Base-by-base conservation (phyloP, 1,140 invertebrate genomes). In the Drosophila paulistorum region DNA sequence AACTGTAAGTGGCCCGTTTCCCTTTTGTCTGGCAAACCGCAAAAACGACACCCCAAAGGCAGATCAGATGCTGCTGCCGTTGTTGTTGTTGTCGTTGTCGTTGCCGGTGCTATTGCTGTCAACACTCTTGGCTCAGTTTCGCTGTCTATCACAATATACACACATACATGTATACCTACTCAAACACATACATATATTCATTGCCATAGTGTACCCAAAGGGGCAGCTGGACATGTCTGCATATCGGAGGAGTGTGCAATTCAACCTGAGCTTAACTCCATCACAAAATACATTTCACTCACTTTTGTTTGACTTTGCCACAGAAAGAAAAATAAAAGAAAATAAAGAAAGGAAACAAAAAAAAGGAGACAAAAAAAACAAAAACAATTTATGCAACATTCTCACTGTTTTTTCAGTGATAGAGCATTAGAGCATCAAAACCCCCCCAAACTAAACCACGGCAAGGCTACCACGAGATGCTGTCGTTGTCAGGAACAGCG, bases 321-420 rank as follows among this genome's bases (percentile, higher is more conserved):
- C 45, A 20, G 17, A 23, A 51, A 51, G 45, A 51, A 23, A 51
- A 51, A 51, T 51, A 51, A 20, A 51, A 23, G 9, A 11, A 51
- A 39, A 4, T 5, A 39, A 13, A 13, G 4, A 51, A 51, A 23
- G 9, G 20, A 23, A 51, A n/a, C 9, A 68, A 76, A 76, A 76
- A 87, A 87, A 37, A 1, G 6, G 6, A 6, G 35, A 0, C 3
- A 37, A 37, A 9, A 23, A 23, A 51, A 70, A n/a, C n/a, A n/a
- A 76, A 82, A 86, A 86, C 82, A 86, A 86, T 86, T 83, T 87
- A 82, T 87, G 82, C 75, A 77, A 57, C 83, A 86, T 86, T 72
- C 70, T 80, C 39, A 54, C 45, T 51, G 45, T 51, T 10, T 67
- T 64, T 68, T 54, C 26, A 9, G 13, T 54, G 55, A 42, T 65